A percentile compares a stretch with the other conserved stretches of the same genome.
Evolutionary conservation across 2,888 invertebrate species (phyloP).

Genomic region (Cylindroiulus punctatus): DNA sequence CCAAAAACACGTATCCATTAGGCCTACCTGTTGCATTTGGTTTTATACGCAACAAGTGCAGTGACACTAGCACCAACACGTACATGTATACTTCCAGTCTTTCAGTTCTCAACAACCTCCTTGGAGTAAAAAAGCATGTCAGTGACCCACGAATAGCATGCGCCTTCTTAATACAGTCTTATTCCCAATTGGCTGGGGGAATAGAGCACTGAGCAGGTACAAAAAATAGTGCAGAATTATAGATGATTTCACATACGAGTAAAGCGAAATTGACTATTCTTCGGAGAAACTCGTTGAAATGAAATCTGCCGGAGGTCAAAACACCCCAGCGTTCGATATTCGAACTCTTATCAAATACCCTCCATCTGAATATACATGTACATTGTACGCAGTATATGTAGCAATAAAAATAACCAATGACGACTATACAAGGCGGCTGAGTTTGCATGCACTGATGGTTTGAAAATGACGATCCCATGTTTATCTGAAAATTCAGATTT

Average conservation of each 20-base stretch:
- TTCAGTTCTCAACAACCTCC: constrained; percentile 44
- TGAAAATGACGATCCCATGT: neutral
- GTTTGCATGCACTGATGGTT: neutral
- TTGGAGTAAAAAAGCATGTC: constrained; percentile 15
- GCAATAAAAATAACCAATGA: neutral
- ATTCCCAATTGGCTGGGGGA: constrained; percentile 35
- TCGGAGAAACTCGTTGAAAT: constrained; percentile 1
- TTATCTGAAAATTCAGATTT: neutral
- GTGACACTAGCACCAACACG: constrained; percentile 11
- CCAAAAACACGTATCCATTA: constrained; percentile 19
- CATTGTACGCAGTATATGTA: neutral
- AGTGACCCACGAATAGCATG: constrained; percentile 30
- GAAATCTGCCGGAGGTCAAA: constrained; percentile 25
- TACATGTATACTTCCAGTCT: constrained; percentile 21
- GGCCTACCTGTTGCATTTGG: neutral
- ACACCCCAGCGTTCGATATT: neutral
- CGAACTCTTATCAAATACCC: neutral
- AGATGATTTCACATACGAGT: neutral
- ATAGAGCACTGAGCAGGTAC: constrained; percentile 14
- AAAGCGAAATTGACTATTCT: constrained; percentile 36
- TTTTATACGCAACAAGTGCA: constrained; percentile 36
- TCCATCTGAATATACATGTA: no score
- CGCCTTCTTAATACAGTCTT: constrained; percentile 1
- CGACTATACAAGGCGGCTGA: neutral
- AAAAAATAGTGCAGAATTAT: constrained; percentile 24